Evolutionary conservation across 2,888 invertebrate species (phyloP).

Genomic region (Callimorpha dominula): DNA sequence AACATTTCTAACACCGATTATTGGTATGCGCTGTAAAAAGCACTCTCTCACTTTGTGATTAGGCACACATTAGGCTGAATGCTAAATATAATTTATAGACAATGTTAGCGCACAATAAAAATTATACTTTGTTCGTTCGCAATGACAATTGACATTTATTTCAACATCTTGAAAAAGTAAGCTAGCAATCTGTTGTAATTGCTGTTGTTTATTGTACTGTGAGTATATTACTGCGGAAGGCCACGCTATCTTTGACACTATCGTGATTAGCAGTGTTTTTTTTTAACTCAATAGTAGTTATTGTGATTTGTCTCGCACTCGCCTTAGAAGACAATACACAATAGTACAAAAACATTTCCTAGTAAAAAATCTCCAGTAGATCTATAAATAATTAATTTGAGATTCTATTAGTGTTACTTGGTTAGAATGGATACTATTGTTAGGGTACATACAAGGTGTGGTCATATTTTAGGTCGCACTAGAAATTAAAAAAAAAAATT

Average conservation of each 20-base stretch:
- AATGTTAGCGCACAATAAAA: not conserved
- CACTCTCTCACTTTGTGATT: not conserved
- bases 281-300: not conserved
- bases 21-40: not conserved
- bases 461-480: too few relatives aligned
- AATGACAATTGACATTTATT: too few relatives aligned
- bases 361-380: not conserved
- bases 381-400: not conserved
- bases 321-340: not conserved
- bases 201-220: not conserved
- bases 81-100: not conserved
- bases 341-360: not conserved
- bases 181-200: not conserved
- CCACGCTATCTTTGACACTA: not conserved
- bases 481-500: too few relatives aligned
- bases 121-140: not conserved
- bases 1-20: too few relatives aligned
- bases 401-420: not conserved
- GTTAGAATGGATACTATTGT: not conserved
- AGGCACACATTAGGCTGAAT: not conserved
- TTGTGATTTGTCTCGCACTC: not conserved
- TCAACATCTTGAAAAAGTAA: not conserved
- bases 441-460: too few relatives aligned
- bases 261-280: not conserved
- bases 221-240: not conserved